Percentiles rank a stretch among this genome's conserved stretches.
Conservation (phyloP, 1,140 invertebrate species). For the Drosophila ironensis region DNA sequence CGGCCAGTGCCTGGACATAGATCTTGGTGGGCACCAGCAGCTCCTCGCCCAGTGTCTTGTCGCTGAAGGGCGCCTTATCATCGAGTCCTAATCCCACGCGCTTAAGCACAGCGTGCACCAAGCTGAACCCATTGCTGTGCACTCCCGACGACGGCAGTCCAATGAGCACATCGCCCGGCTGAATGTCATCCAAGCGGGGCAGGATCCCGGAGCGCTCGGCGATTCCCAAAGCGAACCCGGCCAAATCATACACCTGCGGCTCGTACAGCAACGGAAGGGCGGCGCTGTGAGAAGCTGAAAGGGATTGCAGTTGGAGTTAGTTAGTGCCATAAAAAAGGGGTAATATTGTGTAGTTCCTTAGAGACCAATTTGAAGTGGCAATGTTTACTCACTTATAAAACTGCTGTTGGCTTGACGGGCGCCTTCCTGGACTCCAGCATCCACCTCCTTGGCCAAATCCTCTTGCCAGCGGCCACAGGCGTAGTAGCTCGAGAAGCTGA, state of each 20-base stretch:
- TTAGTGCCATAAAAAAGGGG: neutral
- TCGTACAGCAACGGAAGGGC: conserved; percentile 98
- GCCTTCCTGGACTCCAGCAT: conserved; percentile 92
- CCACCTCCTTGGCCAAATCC: conserved; percentile 87
- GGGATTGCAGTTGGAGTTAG: neutral
- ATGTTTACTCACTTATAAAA: conserved; percentile 87
- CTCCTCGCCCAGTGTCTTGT: conserved; percentile 88
- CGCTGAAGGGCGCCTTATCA: conserved; percentile 91
- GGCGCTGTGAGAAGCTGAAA: conserved; percentile 94
- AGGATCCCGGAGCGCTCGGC: conserved; percentile 90
- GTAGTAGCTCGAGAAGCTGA: conserved; percentile 98
- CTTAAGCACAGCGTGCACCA: conserved; percentile 93
- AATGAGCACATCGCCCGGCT: conserved; percentile 91
- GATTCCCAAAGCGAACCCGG: conserved; percentile 97
- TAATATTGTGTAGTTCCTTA: neutral
- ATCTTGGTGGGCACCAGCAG: conserved; percentile 95
- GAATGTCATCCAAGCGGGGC: conserved; percentile 88
- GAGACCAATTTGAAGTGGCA: too few species aligned
- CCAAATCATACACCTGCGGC: conserved; percentile 94
- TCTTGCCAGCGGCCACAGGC: conserved; percentile 92
- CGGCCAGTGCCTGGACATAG: conserved; percentile 91
- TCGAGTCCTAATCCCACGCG: conserved; percentile 85
- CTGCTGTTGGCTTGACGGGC: conserved; percentile 92
- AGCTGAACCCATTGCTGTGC: conserved; percentile 98
- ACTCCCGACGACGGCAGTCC: conserved; percentile 94